Evolutionary conservation across 2,113 vertebrate species (phyloP).

Genomic region (Aphelocoma coerulescens): DNA sequence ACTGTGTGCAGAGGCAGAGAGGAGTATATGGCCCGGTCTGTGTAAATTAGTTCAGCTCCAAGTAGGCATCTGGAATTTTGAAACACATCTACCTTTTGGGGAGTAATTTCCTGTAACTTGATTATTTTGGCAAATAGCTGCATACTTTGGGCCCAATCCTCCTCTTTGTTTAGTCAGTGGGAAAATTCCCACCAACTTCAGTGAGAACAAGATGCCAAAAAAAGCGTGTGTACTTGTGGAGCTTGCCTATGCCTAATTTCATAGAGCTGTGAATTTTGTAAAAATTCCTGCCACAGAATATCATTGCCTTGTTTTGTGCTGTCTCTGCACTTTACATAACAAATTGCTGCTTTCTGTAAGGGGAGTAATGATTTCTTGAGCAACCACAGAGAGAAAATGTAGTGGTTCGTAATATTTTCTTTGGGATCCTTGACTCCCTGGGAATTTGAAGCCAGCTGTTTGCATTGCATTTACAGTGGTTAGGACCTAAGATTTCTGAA

Average conservation of each 20-base stretch:
- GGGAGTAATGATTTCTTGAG: slow-evolving; percentile 15
- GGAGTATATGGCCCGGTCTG: not conserved
- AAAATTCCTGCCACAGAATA: not conserved
- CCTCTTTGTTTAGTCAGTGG: not conserved
- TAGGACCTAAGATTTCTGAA: not conserved
- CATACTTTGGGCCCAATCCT: not conserved
- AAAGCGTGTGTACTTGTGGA: fast-evolving
- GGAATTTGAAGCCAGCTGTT: slow-evolving; percentile 27
- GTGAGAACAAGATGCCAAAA: not conserved
- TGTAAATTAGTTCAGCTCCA: slow-evolving; percentile 40
- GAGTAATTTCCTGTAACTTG: slow-evolving; percentile 53
- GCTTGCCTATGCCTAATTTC: not conserved
- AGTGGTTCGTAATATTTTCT: slow-evolving; percentile 19
- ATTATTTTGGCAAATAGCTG: slow-evolving; percentile 52
- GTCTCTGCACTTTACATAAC: not conserved
- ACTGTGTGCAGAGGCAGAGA: not conserved
- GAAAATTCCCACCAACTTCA: not conserved
- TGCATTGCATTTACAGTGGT: not conserved
- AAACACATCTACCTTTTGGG: slow-evolving; percentile 32
- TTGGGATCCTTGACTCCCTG: not conserved
- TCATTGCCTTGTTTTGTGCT: not conserved
- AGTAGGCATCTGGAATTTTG: slow-evolving; percentile 41
- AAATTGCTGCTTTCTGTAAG: not conserved
- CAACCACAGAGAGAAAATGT: not conserved
- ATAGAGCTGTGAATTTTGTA: not conserved